Evolutionary conservation across 35 echinoderm and acorn worm genomes (phyloP), one percentile per base, ranked within the genome.

Genomic region (Lytechinus variegatus): DNA sequence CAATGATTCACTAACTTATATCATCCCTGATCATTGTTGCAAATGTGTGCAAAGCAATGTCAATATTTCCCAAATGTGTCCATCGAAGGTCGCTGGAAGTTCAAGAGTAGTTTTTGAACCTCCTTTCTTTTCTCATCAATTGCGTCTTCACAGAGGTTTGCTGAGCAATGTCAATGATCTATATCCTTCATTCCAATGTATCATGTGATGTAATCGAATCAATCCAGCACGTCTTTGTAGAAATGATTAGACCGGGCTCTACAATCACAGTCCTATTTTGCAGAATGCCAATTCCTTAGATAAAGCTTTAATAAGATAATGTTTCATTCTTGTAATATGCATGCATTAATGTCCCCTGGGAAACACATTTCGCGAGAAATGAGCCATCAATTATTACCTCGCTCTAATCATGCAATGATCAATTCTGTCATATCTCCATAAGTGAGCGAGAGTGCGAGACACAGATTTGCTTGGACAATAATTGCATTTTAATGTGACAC

Each of bases 341-440:
- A 16, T 79, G 19, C 66, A 79, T 79, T 79, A 79, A 79, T 79
- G 66, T 79, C 66, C n/a, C 66, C 66, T 79, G 66, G 66, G 66
- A 79, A 79, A 79, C 66, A 79, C 66, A 79, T 79, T 79, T 79
- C 66, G 66, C 14, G 66, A 24, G 66, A 71, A 71, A 79, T 79
- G 66, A 79, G 21, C 66, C 66, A 79, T 79, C 16, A 24, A 44
- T 79, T 79, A 79, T 24, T 19, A 79, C n/a, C 3, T 27, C 19
- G 6, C 19, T 24, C 4, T 79, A 79, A 24, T 24, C 66, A 24
- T 16, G 66, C n/a, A 24, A 79, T 24, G 66, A 79, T 79, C 5
- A 58, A 11, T 13, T 13, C 13, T 13, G 9, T 9, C 13, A 24
- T n/a, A 24, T 14, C 16, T 24, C 3, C 8, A 16, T 79, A 24